Evolutionary conservation across 2,113 vertebrate genomes (phyloP).

Genomic region (Varanus salvator): DNA sequence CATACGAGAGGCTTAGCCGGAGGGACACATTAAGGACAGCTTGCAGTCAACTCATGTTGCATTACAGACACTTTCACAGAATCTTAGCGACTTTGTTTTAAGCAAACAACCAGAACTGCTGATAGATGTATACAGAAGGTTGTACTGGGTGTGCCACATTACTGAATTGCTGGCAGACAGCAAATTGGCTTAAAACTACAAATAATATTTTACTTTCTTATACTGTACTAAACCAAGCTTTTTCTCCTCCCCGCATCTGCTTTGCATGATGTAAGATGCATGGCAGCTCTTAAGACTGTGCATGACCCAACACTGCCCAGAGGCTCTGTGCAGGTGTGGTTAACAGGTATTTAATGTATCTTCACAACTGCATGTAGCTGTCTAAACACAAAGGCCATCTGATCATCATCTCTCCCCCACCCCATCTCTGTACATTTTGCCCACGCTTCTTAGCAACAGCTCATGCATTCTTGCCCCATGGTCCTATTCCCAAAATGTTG

Average conservation of each 20-base stretch:
- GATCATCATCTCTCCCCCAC: constrained; percentile 53
- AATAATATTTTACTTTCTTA: constrained; percentile 53
- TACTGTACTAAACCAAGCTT: constrained; percentile 56
- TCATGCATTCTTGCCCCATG: constrained; percentile 49
- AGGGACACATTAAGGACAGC: neutral
- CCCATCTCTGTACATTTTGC: constrained; percentile 42
- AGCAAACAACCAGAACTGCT: constrained; percentile 44
- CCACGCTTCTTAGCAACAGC: constrained; percentile 47
- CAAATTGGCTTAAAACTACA: constrained; percentile 42
- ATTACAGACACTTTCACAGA: constrained; percentile 32
- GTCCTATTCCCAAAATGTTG: constrained; percentile 47
- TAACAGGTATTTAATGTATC: constrained; percentile 77
- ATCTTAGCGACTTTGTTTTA: constrained; percentile 46
- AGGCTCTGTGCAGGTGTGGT: constrained; percentile 63
- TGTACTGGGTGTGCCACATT: constrained; percentile 47
- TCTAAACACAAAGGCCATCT: constrained; percentile 56
- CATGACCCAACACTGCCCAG: constrained; percentile 55
- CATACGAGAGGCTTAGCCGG: fast-evolving
- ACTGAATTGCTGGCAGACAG: constrained; percentile 56
- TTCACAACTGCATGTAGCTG: constrained; percentile 74
- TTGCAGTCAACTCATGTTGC: constrained; percentile 36
- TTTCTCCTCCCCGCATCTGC: constrained; percentile 30
- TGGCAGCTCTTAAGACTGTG: constrained; percentile 56
- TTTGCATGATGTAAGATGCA: constrained; percentile 57
- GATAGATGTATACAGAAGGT: constrained; percentile 53